phyloP scores from a whole-genome alignment of 2,797 vertebrate genomes.

The Manis javanica region DNA sequence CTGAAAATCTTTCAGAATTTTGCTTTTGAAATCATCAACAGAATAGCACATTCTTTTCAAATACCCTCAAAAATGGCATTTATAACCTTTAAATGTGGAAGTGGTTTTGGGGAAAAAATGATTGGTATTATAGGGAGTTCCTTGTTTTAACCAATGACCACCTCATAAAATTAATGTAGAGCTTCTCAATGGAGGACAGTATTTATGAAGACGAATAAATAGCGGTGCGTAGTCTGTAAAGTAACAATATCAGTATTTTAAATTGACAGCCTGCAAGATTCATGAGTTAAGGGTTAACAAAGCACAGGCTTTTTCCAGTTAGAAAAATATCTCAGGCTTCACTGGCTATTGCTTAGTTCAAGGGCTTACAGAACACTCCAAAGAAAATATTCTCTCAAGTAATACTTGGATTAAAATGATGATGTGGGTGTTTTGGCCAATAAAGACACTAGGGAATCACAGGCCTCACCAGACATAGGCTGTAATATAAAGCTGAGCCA shows the following conservation, averaged over 20 bases:
- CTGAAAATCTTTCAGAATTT: constrained; percentile 8
- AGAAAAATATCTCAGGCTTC: constrained; percentile 54
- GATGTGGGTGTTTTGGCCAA: constrained; percentile 59
- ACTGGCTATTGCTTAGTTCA: constrained; percentile 51
- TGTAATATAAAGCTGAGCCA: constrained; percentile 57
- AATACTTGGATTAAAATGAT: constrained; percentile 68
- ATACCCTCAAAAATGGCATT: not conserved
- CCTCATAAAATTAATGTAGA: not conserved
- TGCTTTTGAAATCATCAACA: not conserved
- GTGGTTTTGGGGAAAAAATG: not conserved
- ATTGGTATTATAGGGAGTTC: not conserved
- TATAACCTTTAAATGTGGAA: not conserved
- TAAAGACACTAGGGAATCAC: constrained; percentile 58
- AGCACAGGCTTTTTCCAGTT: constrained; percentile 29
- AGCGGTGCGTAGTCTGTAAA: not conserved
- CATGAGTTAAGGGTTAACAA: constrained; percentile 61
- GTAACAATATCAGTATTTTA: not conserved
- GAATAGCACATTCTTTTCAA: constrained; percentile 13
- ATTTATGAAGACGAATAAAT: not conserved
- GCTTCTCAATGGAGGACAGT: not conserved
- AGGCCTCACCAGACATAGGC: constrained; percentile 36
- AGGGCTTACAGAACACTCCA: constrained; percentile 59
- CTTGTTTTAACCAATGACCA: not conserved
- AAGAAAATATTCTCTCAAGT: constrained; percentile 77
- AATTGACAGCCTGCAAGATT: not conserved